phyloP scores from a whole-genome alignment of 2,888 invertebrate species.

The Petrolisthes cinctipes region DNA sequence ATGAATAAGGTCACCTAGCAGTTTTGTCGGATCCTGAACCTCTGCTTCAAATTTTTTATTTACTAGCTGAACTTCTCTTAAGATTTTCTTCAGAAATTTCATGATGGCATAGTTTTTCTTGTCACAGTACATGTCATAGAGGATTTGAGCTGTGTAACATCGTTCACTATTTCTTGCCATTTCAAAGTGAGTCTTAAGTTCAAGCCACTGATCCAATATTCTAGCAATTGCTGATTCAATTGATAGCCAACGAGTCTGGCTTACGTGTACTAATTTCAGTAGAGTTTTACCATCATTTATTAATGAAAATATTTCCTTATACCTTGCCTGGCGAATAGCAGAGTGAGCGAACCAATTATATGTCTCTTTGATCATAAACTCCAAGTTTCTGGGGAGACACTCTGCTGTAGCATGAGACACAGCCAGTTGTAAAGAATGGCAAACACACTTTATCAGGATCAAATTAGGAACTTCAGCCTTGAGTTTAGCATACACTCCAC shows the following conservation, averaged over 20 bases:
- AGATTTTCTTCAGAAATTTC: not conserved
- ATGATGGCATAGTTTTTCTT: constrained; percentile 4
- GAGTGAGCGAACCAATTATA: constrained; percentile 13
- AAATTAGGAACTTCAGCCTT: not conserved
- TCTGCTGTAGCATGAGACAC: not conserved
- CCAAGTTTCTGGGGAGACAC: constrained; percentile 7
- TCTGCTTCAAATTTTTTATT: constrained; percentile 28
- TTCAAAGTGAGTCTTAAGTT: constrained; percentile 28
- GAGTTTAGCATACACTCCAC: constrained; percentile 3
- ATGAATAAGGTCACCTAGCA: constrained; percentile 10
- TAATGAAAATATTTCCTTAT: not conserved
- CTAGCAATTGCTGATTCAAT: constrained; percentile 19
- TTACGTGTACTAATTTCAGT: constrained; percentile 3
- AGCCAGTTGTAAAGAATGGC: constrained; percentile 15
- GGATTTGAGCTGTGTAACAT: constrained; percentile 15
- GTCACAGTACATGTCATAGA: constrained; percentile 13
- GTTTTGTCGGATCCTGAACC: constrained; percentile 4
- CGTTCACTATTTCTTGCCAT: not conserved
- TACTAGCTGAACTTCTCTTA: constrained; percentile 1
- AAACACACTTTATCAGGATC: constrained; percentile 1
- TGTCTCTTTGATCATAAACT: not conserved
- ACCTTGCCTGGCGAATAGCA: constrained; percentile 2
- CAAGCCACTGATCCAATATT: constrained; percentile 25
- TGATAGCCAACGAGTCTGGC: constrained; percentile 21
- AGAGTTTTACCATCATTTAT: not conserved